A percentile compares a stretch with the other conserved stretches of the same genome.
Conservation (phyloP, 2,888 invertebrate species). For the Pachymerium ferrugineum region DNA sequence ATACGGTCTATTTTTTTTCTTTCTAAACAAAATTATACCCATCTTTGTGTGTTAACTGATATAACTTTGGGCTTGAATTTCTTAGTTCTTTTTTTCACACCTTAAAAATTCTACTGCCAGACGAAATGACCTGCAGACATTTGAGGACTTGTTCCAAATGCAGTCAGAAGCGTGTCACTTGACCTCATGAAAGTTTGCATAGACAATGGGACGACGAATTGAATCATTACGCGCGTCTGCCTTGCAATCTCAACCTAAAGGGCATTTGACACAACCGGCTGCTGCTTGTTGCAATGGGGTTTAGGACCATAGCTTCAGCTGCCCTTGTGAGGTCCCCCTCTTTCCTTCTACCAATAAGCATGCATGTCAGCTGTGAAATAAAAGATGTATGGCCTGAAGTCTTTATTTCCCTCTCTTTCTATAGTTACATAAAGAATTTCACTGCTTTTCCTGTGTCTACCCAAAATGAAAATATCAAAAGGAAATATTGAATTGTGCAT, state of each 20-base stretch:
- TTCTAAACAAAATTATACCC: neutral
- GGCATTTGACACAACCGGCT: conserved; percentile 12
- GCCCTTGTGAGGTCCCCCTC: neutral
- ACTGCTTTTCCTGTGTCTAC: too few species aligned
- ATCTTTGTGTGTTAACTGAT: too few species aligned
- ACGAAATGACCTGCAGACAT: neutral
- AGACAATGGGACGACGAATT: conserved; percentile 10
- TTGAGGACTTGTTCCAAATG: neutral
- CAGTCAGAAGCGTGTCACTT: neutral
- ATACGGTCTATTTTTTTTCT: neutral
- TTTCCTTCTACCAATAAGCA: conserved; percentile 12
- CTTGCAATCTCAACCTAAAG: neutral
- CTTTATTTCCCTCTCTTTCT: neutral
- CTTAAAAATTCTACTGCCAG: neutral
- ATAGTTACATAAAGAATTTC: too few species aligned
- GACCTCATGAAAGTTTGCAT: conserved; percentile 18
- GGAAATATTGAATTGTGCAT: too few species aligned
- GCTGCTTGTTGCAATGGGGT: neutral
- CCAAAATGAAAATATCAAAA: too few species aligned
- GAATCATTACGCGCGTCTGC: conserved; percentile 8
- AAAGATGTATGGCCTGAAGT: neutral
- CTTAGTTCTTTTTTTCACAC: too few species aligned
- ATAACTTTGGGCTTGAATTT: too few species aligned
- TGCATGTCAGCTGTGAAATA: conserved; percentile 10
- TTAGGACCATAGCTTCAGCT: neutral